Percentiles rank a stretch among this genome's conserved stretches.
phyloP scores from a whole-genome alignment of 2,797 vertebrate species.

The Amblyraja radiata region DNA sequence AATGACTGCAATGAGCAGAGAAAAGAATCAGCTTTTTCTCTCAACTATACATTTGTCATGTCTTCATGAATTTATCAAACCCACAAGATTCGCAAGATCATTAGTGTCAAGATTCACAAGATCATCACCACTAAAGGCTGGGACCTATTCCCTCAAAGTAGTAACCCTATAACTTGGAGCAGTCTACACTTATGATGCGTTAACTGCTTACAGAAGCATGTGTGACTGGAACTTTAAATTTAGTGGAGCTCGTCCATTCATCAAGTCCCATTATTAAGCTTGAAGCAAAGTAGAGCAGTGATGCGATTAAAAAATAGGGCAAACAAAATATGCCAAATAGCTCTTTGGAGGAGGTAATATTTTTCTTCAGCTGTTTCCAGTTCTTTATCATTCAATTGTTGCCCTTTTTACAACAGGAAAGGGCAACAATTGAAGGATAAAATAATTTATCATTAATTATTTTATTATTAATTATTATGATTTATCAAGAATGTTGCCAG shows the following conservation, averaged over 20 bases:
- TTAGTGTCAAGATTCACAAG: neutral
- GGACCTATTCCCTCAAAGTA: neutral
- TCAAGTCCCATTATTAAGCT: constrained; percentile 59
- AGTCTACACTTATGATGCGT: neutral
- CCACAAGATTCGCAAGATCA: neutral
- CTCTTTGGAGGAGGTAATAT: constrained; percentile 50
- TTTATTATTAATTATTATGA: neutral
- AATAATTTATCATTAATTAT: too few relatives aligned
- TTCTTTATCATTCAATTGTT: constrained; percentile 77
- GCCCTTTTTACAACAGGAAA: constrained; percentile 54
- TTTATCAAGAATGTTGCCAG: constrained; percentile 40
- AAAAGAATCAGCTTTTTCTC: neutral
- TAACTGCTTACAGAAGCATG: neutral
- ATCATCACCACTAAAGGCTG: neutral
- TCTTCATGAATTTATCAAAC: too few relatives aligned
- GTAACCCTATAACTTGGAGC: neutral
- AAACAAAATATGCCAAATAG: constrained; percentile 62
- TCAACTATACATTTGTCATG: neutral
- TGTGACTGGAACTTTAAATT: neutral
- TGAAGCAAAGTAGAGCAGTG: constrained; percentile 58
- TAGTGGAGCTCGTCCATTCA: constrained; percentile 56
- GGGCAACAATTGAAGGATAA: too few relatives aligned
- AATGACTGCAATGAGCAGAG: neutral
- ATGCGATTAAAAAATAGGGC: constrained; percentile 58
- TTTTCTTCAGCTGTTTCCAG: constrained; percentile 65